Percentiles rank a stretch among this genome's conserved stretches.
phyloP scores from a whole-genome alignment of 92 coral and sea anemone genomes.

The Parazoanthus atlanticus region DNA sequence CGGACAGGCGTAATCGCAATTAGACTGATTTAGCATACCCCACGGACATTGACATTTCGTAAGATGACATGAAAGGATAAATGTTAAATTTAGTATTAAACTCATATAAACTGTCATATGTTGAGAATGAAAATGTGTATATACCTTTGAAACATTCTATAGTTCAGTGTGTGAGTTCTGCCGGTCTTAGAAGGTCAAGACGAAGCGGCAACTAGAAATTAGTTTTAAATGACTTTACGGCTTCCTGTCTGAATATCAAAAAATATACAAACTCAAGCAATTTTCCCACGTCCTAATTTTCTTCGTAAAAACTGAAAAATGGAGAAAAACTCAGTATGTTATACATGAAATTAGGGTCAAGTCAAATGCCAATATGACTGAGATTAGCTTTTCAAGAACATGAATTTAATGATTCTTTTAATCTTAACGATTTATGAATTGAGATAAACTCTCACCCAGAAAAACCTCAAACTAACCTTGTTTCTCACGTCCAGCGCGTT shows the following conservation, averaged over 20 bases:
- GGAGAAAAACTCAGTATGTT: neutral
- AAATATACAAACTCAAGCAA: neutral
- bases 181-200: neutral
- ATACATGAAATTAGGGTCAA: neutral
- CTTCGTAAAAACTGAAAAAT: neutral
- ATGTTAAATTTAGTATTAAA: too few species aligned
- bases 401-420: neutral
- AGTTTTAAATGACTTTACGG: neutral
- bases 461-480: neutral
- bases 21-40: neutral
- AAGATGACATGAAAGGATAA: neutral
- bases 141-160: neutral
- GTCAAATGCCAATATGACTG: neutral
- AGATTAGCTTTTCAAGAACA: neutral
- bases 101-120: neutral
- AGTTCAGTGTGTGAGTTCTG: neutral
- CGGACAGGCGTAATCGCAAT: too few species aligned
- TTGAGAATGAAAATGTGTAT: too few species aligned
- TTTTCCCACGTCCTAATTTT: too few species aligned
- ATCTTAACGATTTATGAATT: neutral
- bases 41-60: neutral
- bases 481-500: neutral
- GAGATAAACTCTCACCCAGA: neutral
- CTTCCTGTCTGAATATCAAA: neutral
- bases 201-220: neutral